A percentile compares a stretch with the other conserved stretches of the same genome.
Evolutionary conservation across 1,140 invertebrate species (phyloP).

Genomic region (Papilio machaon): DNA sequence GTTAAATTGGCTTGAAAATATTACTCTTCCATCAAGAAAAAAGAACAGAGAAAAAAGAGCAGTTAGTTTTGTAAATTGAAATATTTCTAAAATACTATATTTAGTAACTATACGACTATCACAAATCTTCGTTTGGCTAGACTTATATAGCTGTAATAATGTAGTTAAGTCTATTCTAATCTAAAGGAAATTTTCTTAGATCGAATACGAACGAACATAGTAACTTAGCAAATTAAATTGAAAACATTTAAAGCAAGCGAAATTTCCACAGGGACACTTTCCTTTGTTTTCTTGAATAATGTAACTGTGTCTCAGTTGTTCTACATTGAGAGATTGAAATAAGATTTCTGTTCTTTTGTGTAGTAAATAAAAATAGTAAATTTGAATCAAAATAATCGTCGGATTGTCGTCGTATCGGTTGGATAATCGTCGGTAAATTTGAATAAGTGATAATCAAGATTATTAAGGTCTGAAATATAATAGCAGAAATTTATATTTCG

Average conservation of each 20-base stretch:
- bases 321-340: constrained; percentile 13
- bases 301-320: not conserved
- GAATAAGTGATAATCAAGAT: too few species aligned
- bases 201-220: not conserved
- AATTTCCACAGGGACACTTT: not conserved
- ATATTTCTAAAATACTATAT: too few species aligned
- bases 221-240: constrained; percentile 8
- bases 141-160: not conserved
- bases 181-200: not conserved
- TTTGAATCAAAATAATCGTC: not conserved
- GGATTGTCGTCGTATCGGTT: too few species aligned
- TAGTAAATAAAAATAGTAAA: not conserved
- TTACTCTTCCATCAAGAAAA: too few species aligned
- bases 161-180: not conserved
- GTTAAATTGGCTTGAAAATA: too few species aligned
- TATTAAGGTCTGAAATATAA: not conserved
- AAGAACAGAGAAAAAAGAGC: too few species aligned
- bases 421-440: too few species aligned
- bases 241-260: constrained; percentile 17
- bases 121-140: not conserved
- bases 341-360: not conserved
- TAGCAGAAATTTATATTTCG: not conserved
- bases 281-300: constrained; percentile 26
- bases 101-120: not conserved
- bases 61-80: too few species aligned